These are phyloP conservation scores for Daphoenositta chrysoptera DNA, from an alignment of 2,113 vertebrate species.

Conservation along the genomic window DNA sequence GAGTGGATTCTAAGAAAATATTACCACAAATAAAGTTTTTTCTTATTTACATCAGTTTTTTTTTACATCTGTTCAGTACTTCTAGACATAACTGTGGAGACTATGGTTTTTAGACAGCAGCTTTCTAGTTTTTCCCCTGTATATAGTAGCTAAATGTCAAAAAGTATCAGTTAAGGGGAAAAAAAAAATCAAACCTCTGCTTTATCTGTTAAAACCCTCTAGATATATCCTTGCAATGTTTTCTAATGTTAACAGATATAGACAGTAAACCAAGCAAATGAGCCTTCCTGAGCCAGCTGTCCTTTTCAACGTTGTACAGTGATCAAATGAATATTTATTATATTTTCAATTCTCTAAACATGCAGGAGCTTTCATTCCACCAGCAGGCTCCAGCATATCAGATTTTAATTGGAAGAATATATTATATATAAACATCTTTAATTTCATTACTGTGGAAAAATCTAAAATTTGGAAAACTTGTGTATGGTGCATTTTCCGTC, in stretches of 20 bases:
- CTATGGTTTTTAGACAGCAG: slow-evolving; percentile 31
- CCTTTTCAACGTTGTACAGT: slow-evolving; percentile 62
- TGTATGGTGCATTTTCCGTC: neutral
- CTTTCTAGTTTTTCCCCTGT: slow-evolving; percentile 16
- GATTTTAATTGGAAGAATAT: slow-evolving; percentile 50
- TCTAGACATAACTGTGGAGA: neutral
- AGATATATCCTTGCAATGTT: slow-evolving; percentile 66
- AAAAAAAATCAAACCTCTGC: neutral
- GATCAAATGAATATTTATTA: slow-evolving; percentile 71
- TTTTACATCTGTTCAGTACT: slow-evolving; percentile 19
- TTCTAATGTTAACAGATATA: slow-evolving; percentile 63
- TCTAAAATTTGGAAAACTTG: neutral
- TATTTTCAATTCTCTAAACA: slow-evolving; percentile 32
- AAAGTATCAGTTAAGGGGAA: slow-evolving; percentile 38
- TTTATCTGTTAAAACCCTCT: slow-evolving; percentile 38
- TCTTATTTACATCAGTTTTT: neutral
- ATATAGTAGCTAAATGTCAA: slow-evolving; percentile 57
- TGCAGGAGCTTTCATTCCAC: slow-evolving; percentile 35
- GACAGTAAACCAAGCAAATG: slow-evolving; percentile 61
- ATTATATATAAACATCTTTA: neutral
- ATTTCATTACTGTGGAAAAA: slow-evolving; percentile 15
- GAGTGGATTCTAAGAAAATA: slow-evolving; percentile 1
- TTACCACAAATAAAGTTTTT: slow-evolving; percentile 28
- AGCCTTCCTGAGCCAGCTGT: slow-evolving; percentile 66
- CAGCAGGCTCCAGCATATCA: neutral